Evolutionary conservation across 2,797 vertebrate genomes (phyloP).

Genomic region (Leptodactylus fallax): DNA sequence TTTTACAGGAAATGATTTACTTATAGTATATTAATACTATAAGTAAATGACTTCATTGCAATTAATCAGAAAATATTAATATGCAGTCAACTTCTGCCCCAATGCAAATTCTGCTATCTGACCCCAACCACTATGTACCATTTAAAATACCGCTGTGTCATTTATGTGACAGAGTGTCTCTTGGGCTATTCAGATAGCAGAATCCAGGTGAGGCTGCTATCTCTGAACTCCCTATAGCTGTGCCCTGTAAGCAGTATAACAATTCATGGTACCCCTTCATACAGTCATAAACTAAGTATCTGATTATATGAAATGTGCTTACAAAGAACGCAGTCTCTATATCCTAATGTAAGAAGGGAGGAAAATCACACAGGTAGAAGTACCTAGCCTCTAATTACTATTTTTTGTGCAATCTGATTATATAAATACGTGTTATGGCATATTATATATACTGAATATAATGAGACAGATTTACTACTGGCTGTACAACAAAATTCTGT

Average conservation of each 20-base stretch:
- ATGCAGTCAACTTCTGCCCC: background rate
- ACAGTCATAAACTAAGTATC: background rate
- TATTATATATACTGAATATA: background rate
- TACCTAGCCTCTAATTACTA: background rate
- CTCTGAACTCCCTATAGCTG: too few species aligned
- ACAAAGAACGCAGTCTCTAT: background rate
- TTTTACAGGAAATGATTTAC: background rate
- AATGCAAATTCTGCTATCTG: background rate
- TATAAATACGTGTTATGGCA: background rate
- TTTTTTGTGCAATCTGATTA: background rate
- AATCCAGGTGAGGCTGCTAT: too few species aligned
- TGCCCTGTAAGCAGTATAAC: too few species aligned
- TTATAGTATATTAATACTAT: background rate
- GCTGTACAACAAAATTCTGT: too few species aligned
- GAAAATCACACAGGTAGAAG: background rate
- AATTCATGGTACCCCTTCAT: background rate
- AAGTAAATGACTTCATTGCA: background rate
- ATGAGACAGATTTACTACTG: too few species aligned
- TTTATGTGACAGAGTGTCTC: background rate
- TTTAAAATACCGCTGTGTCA: background rate
- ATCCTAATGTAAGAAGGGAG: background rate
- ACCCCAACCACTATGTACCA: background rate
- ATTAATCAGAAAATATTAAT: background rate
- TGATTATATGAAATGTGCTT: background rate
- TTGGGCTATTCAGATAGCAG: too few species aligned